Evolutionary conservation across 2,797 vertebrate species (phyloP).

Genomic region (Moxostoma hubbsi): DNA sequence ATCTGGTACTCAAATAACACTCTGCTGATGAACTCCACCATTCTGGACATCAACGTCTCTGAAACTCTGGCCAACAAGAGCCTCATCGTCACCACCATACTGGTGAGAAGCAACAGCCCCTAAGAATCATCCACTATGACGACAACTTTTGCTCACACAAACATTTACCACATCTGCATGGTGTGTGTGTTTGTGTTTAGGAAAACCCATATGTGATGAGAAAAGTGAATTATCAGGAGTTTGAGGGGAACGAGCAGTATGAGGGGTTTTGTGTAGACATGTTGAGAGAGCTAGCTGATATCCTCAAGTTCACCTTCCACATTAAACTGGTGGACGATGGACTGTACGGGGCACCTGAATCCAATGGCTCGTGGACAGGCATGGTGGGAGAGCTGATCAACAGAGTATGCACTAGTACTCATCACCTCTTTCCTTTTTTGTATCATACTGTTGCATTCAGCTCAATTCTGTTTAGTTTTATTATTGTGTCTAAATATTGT

Average conservation of each 20-base stretch:
- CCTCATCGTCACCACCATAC: constrained; percentile 88
- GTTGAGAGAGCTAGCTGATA: constrained; percentile 85
- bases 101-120: constrained; percentile 77
- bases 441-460: neutral
- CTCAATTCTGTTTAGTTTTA: neutral
- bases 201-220: constrained; percentile 93
- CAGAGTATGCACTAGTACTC: constrained; percentile 75
- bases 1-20: constrained; percentile 92
- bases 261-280: constrained; percentile 95
- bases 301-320: constrained; percentile 87
- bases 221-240: constrained; percentile 81
- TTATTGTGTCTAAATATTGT: constrained; percentile 54
- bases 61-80: constrained; percentile 90
- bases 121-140: neutral
- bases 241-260: constrained; percentile 83
- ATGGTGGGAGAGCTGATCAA: constrained; percentile 95
- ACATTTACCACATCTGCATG: constrained; percentile 32
- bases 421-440: neutral
- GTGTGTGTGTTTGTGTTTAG: constrained; percentile 66
- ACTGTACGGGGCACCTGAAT: constrained; percentile 87
- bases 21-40: constrained; percentile 87
- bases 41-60: constrained; percentile 85
- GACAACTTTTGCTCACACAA: neutral
- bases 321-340: constrained; percentile 90
- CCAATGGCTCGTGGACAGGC: constrained; percentile 92